These are phyloP conservation scores for Dipus sagitta DNA, from an alignment of 2,797 vertebrate genomes.

Conservation along the genomic window DNA sequence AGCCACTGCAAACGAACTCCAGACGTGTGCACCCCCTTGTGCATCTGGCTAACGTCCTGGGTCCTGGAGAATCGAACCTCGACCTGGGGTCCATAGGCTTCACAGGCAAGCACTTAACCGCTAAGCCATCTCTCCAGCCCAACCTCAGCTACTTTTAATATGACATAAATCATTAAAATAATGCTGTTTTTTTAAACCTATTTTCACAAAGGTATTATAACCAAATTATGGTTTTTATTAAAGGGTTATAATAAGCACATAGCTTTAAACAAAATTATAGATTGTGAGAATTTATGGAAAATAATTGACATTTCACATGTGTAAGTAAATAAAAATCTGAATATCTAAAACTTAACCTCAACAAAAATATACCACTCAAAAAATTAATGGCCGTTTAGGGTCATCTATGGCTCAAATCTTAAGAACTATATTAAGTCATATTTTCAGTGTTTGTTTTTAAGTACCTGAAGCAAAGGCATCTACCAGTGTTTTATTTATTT, in stretches of 20 bases:
- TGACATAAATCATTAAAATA: not conserved
- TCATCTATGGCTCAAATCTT: not conserved
- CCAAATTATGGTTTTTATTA: not conserved
- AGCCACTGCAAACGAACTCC: too few species aligned
- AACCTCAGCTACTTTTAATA: not conserved
- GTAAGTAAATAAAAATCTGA: not conserved
- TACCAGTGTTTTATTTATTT: constrained; percentile 87
- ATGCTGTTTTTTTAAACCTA: not conserved
- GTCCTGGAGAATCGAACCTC: too few species aligned
- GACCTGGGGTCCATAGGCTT: too few species aligned
- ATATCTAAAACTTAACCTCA: not conserved
- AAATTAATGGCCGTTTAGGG: not conserved
- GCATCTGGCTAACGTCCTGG: too few species aligned
- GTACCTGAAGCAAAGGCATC: constrained; percentile 79
- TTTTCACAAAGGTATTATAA: constrained; percentile 6
- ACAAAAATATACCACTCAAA: not conserved
- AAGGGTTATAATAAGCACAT: not conserved
- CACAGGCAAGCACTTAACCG: too few species aligned
- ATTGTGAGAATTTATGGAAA: not conserved
- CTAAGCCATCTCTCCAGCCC: too few species aligned
- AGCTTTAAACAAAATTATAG: constrained; percentile 18
- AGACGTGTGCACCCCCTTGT: too few species aligned
- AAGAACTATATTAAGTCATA: constrained; percentile 37
- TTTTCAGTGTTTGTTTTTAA: constrained; percentile 75
- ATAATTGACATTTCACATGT: not conserved